Base-by-base conservation (phyloP, 2,113 vertebrate genomes). In the Clarias macrocephalus region DNA sequence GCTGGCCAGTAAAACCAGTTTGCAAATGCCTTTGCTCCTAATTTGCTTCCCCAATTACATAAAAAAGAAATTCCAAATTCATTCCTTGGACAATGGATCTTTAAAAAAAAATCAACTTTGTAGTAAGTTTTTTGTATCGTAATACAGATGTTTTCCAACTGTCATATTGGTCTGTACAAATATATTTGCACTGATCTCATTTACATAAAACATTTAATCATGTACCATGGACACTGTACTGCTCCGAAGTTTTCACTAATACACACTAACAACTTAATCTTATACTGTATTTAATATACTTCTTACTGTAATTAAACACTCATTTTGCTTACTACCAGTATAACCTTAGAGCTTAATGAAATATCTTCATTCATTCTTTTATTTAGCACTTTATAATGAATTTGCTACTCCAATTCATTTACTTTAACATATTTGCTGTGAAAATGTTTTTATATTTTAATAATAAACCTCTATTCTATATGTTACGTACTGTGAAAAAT, bases 1-100 rank as follows among this genome's bases (percentile, higher is more conserved):
- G 59, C 60, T 79, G 60, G 75, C 70, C 72, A 68, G 66, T 77
- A n/a, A 75, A 63, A 83, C 15, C 12, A 75, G 66, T 87, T 63
- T 56, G 56, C 48, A 79, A 87, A 87, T 87, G 62, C 81, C 86
- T 57, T 54, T 66, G 72, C 70, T 87, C 72, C 81, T 66, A 76
- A 66, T 19, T 42, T 65, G 57, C 57, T 56, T 77, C 21, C 33
- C 12, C 59, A 75, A 33, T 7, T 48, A 48, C 48, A 59, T 48
- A 52, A 60, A 65, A 76, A 60, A 18, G 52, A 33, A 48, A 66
- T 83, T 48, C 23, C 72, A 63, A 65, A 57, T 76, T 42, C 48
- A 76, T 66, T 7, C 42, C 42, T 37, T n/a, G 28, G 65, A 30
- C 13, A 63, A 75, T 37, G 28, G 1, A 57, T 42, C 25, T 11